These are phyloP conservation scores for Eclectus roratus DNA, from an alignment of 2,113 vertebrate genomes.

Conservation along the genomic window DNA sequence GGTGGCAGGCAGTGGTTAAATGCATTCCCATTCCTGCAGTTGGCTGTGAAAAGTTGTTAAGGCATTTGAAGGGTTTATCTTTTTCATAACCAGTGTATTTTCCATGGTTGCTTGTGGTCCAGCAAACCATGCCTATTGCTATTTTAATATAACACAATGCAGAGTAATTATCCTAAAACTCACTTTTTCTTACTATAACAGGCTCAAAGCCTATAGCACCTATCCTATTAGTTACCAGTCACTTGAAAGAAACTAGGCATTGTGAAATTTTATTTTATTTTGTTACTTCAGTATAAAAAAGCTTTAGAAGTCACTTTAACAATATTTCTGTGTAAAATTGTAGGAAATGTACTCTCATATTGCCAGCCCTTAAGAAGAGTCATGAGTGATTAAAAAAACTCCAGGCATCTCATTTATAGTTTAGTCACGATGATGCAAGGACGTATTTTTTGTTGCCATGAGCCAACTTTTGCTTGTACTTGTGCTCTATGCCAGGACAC, in stretches of 20 bases:
- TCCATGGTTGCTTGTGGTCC: not conserved
- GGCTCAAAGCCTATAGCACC: not conserved
- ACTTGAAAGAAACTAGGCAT: not conserved
- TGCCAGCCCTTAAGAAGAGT: not conserved
- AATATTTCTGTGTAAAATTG: not conserved
- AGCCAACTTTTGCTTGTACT: not conserved
- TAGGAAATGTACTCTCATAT: not conserved
- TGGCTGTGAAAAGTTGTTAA: not conserved
- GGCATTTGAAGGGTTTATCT: not conserved
- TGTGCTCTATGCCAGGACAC: not conserved
- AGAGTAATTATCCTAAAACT: not conserved
- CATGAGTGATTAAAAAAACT: not conserved
- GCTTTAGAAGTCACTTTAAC: not conserved
- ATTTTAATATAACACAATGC: not conserved
- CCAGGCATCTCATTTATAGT: not conserved
- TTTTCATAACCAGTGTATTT: not conserved
- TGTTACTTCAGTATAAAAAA: not conserved
- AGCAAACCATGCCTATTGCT: not conserved
- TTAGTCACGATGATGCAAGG: not conserved
- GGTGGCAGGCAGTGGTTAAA: not conserved
- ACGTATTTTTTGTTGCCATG: not conserved
- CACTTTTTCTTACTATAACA: not conserved
- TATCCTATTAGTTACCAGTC: not conserved
- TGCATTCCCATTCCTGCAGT: not conserved
- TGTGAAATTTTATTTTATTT: not conserved